Base-by-base conservation (phyloP, 2,113 vertebrate genomes). In the Sminthopsis crassicaudata region DNA sequence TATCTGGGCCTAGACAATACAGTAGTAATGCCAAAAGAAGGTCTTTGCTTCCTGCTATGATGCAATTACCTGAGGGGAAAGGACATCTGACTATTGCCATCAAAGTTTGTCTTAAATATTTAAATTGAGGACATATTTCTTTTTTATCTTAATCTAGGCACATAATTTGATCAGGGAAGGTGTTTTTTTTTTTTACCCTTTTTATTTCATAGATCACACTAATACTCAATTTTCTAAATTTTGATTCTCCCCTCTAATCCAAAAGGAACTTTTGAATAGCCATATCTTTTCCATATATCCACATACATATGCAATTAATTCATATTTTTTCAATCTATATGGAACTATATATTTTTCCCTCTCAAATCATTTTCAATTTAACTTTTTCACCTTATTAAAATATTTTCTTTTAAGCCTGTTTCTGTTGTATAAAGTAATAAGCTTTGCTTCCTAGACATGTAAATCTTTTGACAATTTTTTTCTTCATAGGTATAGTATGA, bases 221-320 rank as follows among this genome's bases (percentile, higher is more conserved):
- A 67, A 1, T 67, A 36, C 12, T 67, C 10, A n/a, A 14, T n/a
- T 76, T 36, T 76, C 36, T 76, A n/a, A 76, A 6, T n/a, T 14
- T 4, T 67, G 3, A 19, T n/a, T 76, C 3, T 36, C 12, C 16
- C 30, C 16, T 36, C 12, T 54, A 51, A 51, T 0, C 9, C 50
- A 51, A 27, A 9, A 60, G 57, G 57, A 30, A 10, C 3, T 60
- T 27, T 8, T 60, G 27, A 30, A 27, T 60, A 60, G 25, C 26
- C 30, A 36, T 36, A 11, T 67, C 27, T 36, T 30, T 67, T 67
- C 57, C 53, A 2, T 54, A 23, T 54, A 23, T 14, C 23, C 5
- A 23, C 16, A 22, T 54, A 54, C 5, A 92, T 95, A 97, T 94
- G 93, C 94, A 93, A 24, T 54, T 67, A 30, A 54, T n/a, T 14